Base-by-base conservation (phyloP, 2,113 vertebrate species). In the Sminthopsis crassicaudata region DNA sequence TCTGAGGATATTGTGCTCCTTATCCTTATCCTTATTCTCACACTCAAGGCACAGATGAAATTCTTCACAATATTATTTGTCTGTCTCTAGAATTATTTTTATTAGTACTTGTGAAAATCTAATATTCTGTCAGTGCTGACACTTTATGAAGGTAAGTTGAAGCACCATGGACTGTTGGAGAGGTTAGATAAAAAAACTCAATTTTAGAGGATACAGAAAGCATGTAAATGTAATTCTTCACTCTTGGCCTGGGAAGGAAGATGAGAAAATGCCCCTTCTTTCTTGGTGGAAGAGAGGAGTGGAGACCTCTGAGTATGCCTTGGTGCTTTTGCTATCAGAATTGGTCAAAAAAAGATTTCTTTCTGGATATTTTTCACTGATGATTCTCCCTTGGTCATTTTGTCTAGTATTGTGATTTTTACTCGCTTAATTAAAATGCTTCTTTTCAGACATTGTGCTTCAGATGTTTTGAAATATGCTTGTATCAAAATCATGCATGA, bases 371-470 rank as follows among this genome's bases (percentile, higher is more conserved):
- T 95, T 94, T 42, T 95, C 22, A 5, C 0, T 90, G 48, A 84
- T 91, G 93, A 92, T 54, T 91, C 23, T 91, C 23, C 55, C n/a
- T 55, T 97, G 93, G 8, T 93, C 36, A 53, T 95, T 95, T 94
- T 91, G 11, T 26, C 53, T 51, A 89, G 53, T 48, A 57, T 93
- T 91, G n/a, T 57, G 50, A 91, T 89, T 96, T 96, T 95, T 91
- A 55, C 91, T 22, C 84, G 91, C 30, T n/a, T 53, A 92, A 12
- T 95, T 84, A 19, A 96, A 91, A 92, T 92, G 26, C 42, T 93
- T 95, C 92, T 93, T 97, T 95, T 67, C 93, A 94, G 55, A 91
- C 25, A 67, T 0, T 90, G 23, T 54, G 53, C 22, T 95, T n/a
- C 19, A 94, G 22, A 57, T 57, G 0, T 88, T 96, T 95, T 96